Percentiles rank a stretch among this genome's conserved stretches.
Evolutionary conservation across 2,888 invertebrate genomes (phyloP).

Genomic region (Drymonia ruficornis): DNA sequence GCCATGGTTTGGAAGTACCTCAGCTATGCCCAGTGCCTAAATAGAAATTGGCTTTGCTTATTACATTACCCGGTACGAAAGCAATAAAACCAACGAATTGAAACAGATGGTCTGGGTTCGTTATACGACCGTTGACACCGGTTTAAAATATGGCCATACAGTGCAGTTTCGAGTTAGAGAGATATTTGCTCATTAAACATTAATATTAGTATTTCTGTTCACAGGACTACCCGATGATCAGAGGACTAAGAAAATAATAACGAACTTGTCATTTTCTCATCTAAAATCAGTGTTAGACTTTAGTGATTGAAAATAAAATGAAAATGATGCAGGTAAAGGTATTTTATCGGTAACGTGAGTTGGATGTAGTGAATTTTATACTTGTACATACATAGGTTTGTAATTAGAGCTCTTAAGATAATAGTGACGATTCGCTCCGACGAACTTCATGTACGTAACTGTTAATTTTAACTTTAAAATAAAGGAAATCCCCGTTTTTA

Average conservation of each 20-base stretch:
- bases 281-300: constrained; percentile 74
- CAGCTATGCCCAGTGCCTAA: too few species aligned
- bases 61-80: too few species aligned
- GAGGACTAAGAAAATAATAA: constrained; percentile 43
- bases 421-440: constrained; percentile 78
- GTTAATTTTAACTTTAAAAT: constrained; percentile 72
- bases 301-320: constrained; percentile 62
- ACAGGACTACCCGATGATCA: constrained; percentile 76
- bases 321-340: constrained; percentile 58
- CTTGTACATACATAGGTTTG: constrained; percentile 76
- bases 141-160: too few species aligned
- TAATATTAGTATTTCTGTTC: constrained; percentile 28
- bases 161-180: too few species aligned
- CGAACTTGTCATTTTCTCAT: constrained; percentile 56
- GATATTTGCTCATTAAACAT: too few species aligned
- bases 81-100: too few species aligned
- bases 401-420: constrained; percentile 64
- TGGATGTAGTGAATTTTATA: constrained; percentile 77
- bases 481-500: constrained; percentile 72
- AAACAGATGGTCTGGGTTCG: too few species aligned
- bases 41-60: too few species aligned
- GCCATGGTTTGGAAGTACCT: too few species aligned
- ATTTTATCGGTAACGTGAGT: constrained; percentile 65
- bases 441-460: constrained; percentile 74
- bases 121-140: too few species aligned